phyloP scores from a whole-genome alignment of 2,113 vertebrate species.

The Castor canadensis region DNA sequence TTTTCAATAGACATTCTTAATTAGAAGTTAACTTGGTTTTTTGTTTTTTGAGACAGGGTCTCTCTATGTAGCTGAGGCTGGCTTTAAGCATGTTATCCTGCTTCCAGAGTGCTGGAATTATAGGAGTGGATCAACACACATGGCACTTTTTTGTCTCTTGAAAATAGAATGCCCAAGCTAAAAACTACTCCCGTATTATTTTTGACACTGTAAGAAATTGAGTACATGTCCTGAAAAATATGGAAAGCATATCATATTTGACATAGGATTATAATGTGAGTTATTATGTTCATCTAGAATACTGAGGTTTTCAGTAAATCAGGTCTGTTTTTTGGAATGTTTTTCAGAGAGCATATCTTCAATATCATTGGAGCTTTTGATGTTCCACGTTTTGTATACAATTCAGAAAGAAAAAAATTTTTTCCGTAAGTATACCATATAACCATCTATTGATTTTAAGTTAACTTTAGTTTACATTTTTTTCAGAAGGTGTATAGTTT shows the following conservation, averaged over 20 bases:
- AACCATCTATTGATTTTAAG: conserved; percentile 22
- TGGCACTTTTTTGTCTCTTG: background rate
- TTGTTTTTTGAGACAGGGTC: background rate
- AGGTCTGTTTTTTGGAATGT: conserved; percentile 62
- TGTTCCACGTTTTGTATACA: conserved; percentile 95
- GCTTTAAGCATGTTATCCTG: background rate
- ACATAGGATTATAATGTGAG: background rate
- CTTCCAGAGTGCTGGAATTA: background rate
- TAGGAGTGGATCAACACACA: background rate
- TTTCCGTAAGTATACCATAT: conserved; percentile 90
- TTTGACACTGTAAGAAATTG: conserved; percentile 28
- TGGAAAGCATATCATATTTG: background rate
- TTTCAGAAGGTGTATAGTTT: background rate
- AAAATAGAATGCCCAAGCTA: conserved; percentile 31
- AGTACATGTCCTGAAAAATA: background rate
- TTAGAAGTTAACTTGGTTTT: conserved; percentile 33
- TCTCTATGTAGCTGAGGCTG: background rate
- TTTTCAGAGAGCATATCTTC: conserved; percentile 94
- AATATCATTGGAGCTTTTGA: conserved; percentile 98
- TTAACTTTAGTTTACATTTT: conserved; percentile 38
- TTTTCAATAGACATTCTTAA: conserved; percentile 35
- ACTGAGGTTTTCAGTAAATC: conserved; percentile 52
- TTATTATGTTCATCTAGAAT: conserved; percentile 29
- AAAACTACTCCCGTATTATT: background rate
- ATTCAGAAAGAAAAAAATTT: conserved; percentile 95